Base-by-base conservation (phyloP, 2,888 invertebrate genomes). In the Steromphala cineraria region DNA sequence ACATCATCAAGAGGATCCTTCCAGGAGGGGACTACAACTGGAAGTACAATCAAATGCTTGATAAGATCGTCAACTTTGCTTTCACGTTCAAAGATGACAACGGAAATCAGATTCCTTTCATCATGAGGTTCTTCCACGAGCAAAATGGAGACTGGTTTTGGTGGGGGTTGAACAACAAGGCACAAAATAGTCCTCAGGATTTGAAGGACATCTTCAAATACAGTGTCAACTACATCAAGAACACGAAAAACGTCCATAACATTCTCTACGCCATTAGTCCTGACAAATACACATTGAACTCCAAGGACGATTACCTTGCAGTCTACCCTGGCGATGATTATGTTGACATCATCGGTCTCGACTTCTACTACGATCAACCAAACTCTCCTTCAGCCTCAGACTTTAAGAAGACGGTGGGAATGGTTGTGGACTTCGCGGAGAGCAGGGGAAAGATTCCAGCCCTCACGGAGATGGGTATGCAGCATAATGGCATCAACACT, bases 61-160 rank as follows among this genome's bases (percentile, higher is more conserved):
- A 81, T 31, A 67, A 46, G 19, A 78, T 75, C 5, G 82, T 81
- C 2, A 71, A 83, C 13, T 80, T 78, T 67, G 53, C 80, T 13
- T 75, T 78, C 15, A 67, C 24, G 28, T 67, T 85, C 1, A 78
- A 55, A 21, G 80, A 82, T 52, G 75, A 76, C 2, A 53, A 78
- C 24, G 83, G 83, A 0, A 56, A 82, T 10, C 79, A 40, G 36
- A 81, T 82, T 28, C 81, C 84, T 0, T 80, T 84, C 24, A 75
- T 86, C n/a, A 84, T 80, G 56, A 76, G 84, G 53, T 83, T 83
- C 1, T 82, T 82, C 31, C 84, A 86, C 55, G 86, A 86, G 71
- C 84, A 83, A 81, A 83, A 84, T 36, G 86, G 86, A 8, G 67
- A 67, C n/a, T 84, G 82, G 86, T 84, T 86, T 78, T 86, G 84